Evolutionary conservation across 2,888 invertebrate species (phyloP), one percentile per base, ranked within the genome.

Genomic region (Drosophila setosimentum): DNA sequence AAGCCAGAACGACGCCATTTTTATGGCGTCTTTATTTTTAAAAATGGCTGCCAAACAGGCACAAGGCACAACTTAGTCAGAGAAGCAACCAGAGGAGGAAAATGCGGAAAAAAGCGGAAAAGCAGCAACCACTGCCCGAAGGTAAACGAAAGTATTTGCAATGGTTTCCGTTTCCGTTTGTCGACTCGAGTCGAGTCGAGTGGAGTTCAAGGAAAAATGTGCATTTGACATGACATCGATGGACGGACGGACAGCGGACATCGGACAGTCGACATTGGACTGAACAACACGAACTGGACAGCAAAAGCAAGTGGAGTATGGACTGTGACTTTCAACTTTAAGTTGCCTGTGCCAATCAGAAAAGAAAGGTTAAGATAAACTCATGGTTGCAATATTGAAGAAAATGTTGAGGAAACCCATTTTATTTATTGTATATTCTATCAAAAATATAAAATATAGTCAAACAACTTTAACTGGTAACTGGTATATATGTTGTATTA

Each of bases 131-230:
- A 49, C 49, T 24, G 62, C 45, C 65, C 69, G 48, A 60, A 79
- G 76, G 73, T 70, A 77, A 82, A 82, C 72, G 81, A 82, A 78
- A 83, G 80, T 76, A 71, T 70, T 77, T 72, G 74, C 75, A 82
- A 53, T 69, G 83, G 73, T 80, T 83, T 89, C 80, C 76, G 84
- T 83, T 89, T 89, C 89, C 82, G 70, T 68, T 67, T 48, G 21
- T 29, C 58, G 79, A 54, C 18, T 53, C 24, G 30, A 16, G 7
- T 35, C 54, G 24, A 53, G 2, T 54, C 35, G 27, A n/a, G 24
- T 29, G 37, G 79, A 81, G 82, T 79, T 82, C 79, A 81, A 82
- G 79, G 82, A 81, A 71, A 76, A 78, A 78, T 78, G 71, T 57
- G 66, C 69, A 65, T 69, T 82, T 68, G 74, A 68, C 81, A 77